A percentile compares a stretch with the other conserved stretches of the same genome.
Evolutionary conservation across 2,113 vertebrate species (phyloP).

Genomic region (Shinisaurus crocodilurus): DNA sequence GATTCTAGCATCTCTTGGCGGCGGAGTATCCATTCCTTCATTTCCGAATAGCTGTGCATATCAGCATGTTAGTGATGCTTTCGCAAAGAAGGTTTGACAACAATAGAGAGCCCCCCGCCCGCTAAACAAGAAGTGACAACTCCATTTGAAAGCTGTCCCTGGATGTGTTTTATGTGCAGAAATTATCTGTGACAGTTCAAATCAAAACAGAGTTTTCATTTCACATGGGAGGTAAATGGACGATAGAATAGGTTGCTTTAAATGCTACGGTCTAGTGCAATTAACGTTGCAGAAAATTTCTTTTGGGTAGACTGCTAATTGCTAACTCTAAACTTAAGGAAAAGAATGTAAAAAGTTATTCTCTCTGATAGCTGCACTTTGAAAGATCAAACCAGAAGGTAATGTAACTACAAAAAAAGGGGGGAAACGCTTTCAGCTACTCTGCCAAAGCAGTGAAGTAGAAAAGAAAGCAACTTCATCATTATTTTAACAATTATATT

Average conservation of each 20-base stretch:
- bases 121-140: conserved; percentile 92
- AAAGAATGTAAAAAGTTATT: conserved; percentile 29
- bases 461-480: conserved; percentile 52
- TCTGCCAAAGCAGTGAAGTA: conserved; percentile 53
- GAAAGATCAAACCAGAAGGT: conserved; percentile 56
- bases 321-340: conserved; percentile 55
- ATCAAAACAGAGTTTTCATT: conserved; percentile 82
- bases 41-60: conserved; percentile 58
- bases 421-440: conserved; percentile 53
- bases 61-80: conserved; percentile 75
- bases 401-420: conserved; percentile 50
- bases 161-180: conserved; percentile 80
- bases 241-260: conserved; percentile 70
- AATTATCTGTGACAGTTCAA: conserved; percentile 81
- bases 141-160: conserved; percentile 83
- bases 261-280: conserved; percentile 72
- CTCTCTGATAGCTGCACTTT: conserved; percentile 37
- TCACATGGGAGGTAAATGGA: conserved; percentile 74
- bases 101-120: conserved; percentile 80
- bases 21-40: conserved; percentile 41
- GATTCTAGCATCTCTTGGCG: conserved; percentile 42
- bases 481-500: conserved; percentile 50
- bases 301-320: conserved; percentile 48
- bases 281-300: conserved; percentile 66
- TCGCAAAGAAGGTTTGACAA: conserved; percentile 85